Evolutionary conservation across 2,797 vertebrate genomes (phyloP), one percentile per base, ranked within the genome.

Genomic region (Acropternis orthonyx): DNA sequence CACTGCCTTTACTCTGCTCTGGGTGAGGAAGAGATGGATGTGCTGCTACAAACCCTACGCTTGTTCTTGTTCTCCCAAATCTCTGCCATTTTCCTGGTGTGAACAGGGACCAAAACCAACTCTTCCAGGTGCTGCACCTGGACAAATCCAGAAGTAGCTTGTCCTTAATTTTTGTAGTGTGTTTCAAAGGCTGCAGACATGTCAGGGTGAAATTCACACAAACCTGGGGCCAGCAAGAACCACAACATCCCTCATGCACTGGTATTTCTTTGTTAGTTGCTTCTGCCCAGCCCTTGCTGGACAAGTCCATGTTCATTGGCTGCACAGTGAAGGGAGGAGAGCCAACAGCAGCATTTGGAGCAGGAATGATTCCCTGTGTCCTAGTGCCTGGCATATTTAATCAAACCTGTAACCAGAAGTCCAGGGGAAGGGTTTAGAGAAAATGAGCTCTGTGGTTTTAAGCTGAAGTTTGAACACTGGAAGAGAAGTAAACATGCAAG

Each of bases 221-320:
- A 0, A 0, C 2, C 2, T 9, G 5, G 6, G 52, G 20, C 37
- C 43, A 30, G 6, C 0, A 1, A 24, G 28, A 74, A 48, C 8
- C 61, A 43, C 41, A 7, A 59, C 0, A 0, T 28, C 56, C 21
- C 27, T 49, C 1, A 1, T 7, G 14, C 6, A 0, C 26, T 10
- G 55, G 16, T 37, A 14, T 80, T 82, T 51, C 85, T 54, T 41
- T n/a, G 20, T 52, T 34, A 43, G 55, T 21, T 46, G 18, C 2
- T 4, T 24, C 46, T 51, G 46, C 24, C 51, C 61, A 19, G 69
- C 16, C 13, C 78, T 46, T 37, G 69, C 51, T 34, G 69, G 67
- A 48, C 76, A 48, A 36, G 58, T 26, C 52, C 3, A 1, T 7
- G 7, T 15, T n/a, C 62, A n/a, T 1, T 9, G 59, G 11, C 55